Conservation (phyloP, 1,140 invertebrate genomes). For the Drosophila nannoptera region DNA sequence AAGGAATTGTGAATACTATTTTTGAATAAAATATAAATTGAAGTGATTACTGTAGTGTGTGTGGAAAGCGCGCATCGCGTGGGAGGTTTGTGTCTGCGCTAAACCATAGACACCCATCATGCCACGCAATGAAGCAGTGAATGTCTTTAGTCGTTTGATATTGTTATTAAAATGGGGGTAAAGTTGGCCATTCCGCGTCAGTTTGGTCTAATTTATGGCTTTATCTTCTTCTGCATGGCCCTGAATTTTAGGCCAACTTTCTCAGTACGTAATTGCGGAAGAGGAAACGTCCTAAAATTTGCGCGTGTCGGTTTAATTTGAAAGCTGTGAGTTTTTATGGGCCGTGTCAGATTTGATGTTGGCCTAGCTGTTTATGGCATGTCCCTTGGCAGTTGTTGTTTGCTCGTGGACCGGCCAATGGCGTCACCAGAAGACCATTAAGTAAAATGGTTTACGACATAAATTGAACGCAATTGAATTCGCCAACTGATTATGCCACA, state of each 20-base stretch:
- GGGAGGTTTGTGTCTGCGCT: not conserved
- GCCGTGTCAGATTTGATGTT: slow-evolving; percentile 40
- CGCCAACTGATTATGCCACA: slow-evolving; percentile 49
- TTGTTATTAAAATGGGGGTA: slow-evolving; percentile 13
- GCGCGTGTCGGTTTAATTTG: slow-evolving; percentile 67
- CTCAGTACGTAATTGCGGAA: slow-evolving; percentile 21
- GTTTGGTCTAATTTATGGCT: slow-evolving; percentile 41
- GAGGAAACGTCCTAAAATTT: slow-evolving; percentile 50
- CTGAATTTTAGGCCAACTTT: slow-evolving; percentile 41
- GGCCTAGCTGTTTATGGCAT: slow-evolving; percentile 36
- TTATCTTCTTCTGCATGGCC: slow-evolving; percentile 51
- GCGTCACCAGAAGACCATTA: slow-evolving; percentile 53
- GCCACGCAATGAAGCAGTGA: no score
- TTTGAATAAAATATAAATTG: slow-evolving; percentile 54
- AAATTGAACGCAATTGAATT: slow-evolving; percentile 53
- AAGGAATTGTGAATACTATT: slow-evolving; percentile 67
- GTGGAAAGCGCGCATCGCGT: no score
- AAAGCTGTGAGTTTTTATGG: slow-evolving; percentile 50
- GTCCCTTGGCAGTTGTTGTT: slow-evolving; percentile 16
- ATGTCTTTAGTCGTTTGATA: not conserved
- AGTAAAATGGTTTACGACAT: slow-evolving; percentile 59
- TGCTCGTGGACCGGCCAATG: slow-evolving; percentile 52
- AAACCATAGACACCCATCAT: not conserved
- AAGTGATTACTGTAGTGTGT: not conserved
- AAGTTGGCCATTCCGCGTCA: not conserved